Evolutionary conservation across 2,113 vertebrate species (phyloP), one percentile per base, ranked within the genome.

Genomic region (Grantiella picta): DNA sequence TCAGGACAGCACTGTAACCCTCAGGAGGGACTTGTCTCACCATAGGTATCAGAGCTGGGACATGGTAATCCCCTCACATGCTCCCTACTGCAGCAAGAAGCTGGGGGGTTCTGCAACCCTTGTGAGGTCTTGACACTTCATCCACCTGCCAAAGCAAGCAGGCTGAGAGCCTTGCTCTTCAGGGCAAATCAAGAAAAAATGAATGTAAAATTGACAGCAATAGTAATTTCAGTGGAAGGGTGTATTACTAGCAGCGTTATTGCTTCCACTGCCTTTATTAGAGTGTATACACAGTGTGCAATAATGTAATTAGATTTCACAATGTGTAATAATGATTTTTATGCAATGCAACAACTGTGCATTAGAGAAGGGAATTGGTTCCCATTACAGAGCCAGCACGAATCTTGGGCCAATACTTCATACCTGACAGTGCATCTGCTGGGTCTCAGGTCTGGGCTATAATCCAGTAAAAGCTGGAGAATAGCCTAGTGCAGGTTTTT

Each of bases 241-340:
- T 68, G 25, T 45, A 50, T 82, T 94, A 36, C 69, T 56, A 89
- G 64, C 20, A 77, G 40, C 53, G 64, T 82, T 90, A 86, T 42
- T 94, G 73, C 60, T 94, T 56, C 49, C 44, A 75, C 63, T 79
- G 54, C 72, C 65, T 94, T 94, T 90, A 93, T 72, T 90, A 82
- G 65, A 71, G 29, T 45, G 65, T 61, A 49, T 72, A 93, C 68
- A 73, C 38, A 53, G 69, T 50, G 33, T 92, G 86, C 71, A 94
- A 94, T 94, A 95, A 94, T 12, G 20, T 89, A 86, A 95, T 95
- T 94, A 96, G 80, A 87, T 82, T 91, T 92, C 92, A 94, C 81
- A 79, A 82, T 20, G 35, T 91, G 35, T 75, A 90, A 87, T 95
- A 89, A 84, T 84, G 52, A 72, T 82, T 92, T 94, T 82, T 89